Percentiles rank a stretch among this genome's conserved stretches.
Evolutionary conservation across 30 jellyfish, hydroid and myxozoan species (phyloP).

Genomic region (Catostylus mosaicus): DNA sequence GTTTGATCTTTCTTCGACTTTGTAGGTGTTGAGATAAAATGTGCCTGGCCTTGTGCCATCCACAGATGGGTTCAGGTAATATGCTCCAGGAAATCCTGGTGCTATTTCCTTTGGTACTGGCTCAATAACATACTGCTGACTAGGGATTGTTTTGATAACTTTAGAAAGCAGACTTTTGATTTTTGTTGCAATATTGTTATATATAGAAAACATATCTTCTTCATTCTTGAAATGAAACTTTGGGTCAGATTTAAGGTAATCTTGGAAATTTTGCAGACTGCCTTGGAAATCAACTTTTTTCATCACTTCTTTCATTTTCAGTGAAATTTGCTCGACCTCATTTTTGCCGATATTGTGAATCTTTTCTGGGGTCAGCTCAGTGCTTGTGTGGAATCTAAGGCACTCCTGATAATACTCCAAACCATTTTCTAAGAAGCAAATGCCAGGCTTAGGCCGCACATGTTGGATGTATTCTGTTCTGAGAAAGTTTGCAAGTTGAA

Average conservation of each 20-base stretch:
- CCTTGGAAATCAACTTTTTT: conserved; percentile 71
- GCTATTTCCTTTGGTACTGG: conserved; percentile 91
- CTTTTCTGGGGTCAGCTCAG: conserved; percentile 71
- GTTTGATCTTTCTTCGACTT: conserved; percentile 68
- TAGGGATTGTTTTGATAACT: conserved; percentile 59
- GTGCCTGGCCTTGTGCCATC: conserved; percentile 95
- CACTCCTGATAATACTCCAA: conserved; percentile 74
- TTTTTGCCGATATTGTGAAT: conserved; percentile 71
- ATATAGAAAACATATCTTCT: conserved; percentile 72
- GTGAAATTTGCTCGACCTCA: conserved; percentile 80
- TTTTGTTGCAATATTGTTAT: conserved; percentile 39
- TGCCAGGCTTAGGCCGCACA: conserved; percentile 61
- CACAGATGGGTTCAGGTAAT: conserved; percentile 81
- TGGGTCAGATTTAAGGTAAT: conserved; percentile 60
- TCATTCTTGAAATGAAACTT: conserved; percentile 58
- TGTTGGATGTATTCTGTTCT: conserved; percentile 51
- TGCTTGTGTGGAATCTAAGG: conserved; percentile 87
- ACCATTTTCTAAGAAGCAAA: conserved; percentile 73
- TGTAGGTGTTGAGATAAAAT: conserved; percentile 76
- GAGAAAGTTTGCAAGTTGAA: conserved; percentile 37
- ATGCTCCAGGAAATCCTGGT: conserved; percentile 90
- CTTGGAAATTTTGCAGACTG: conserved; percentile 51
- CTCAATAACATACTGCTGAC: conserved; percentile 32
- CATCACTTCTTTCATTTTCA: conserved; percentile 67
- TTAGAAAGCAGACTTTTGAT: conserved; percentile 47